Evolutionary conservation across 2,888 invertebrate genomes (phyloP), one percentile per base, ranked within the genome.

Genomic region (Pseudococcus viburni): DNA sequence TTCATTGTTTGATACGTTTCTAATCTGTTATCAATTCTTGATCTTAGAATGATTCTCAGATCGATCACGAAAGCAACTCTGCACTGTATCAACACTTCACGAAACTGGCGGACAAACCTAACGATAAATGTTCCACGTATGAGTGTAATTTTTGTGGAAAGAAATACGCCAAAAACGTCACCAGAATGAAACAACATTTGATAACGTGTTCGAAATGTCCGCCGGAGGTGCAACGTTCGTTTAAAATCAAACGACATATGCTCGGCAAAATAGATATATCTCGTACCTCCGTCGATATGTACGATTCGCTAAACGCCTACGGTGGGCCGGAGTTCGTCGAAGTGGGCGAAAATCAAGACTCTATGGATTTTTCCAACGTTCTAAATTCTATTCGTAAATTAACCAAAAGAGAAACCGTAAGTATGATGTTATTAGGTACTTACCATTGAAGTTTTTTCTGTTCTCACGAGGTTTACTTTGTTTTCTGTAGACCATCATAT

Each of bases 91-190:
- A 80, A n/a, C 80, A 80, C n/a, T 80, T 42, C 42, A 80, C 80
- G 8, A 80, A 80, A 46, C 8, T 80, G n/a, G 80, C 42, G 0
- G 80, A 80, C 1, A 80, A 80, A 80, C 80, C 80, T 2, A 80
- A 80, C 80, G 80, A 80, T 42, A 80, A 80, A 80, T 80, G 80
- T 11, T 9, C 42, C 80, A 42, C 80, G 9, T 80, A 80, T 42
- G 80, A 80, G 19, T 80, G 80, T 33, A 80, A 80, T n/a, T 80
- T 42, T n/a, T 80, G 80, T 15, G 8, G 17, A n/a, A 80, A 80
- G 26, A 80, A 80, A 46, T 80, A 80, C 46, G 80, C 80, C 80
- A 80, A 80, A n/a, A 80, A 80, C 19, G 80, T 80, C n/a, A 80
- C 80, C n/a, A 39, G 80, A 80, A 80, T 80, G 80, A 80, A 80